These are phyloP conservation scores for Heliothis peltigera DNA, from an alignment of 2,888 invertebrate genomes.

Conservation along the genomic window DNA sequence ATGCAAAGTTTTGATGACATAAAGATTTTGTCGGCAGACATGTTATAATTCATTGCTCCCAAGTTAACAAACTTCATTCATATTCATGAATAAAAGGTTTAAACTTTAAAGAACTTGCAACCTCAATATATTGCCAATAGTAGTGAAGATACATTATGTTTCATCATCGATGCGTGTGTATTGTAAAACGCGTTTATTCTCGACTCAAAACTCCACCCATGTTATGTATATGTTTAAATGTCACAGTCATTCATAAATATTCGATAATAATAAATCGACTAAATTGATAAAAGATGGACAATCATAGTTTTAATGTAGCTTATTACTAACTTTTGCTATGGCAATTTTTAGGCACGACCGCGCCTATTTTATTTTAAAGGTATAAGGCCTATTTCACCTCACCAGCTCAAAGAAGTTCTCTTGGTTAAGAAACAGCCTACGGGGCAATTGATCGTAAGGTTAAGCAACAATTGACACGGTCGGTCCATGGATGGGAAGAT, in stretches of 20 bases:
- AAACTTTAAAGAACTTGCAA: conserved; percentile 2
- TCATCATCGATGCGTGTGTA: conserved; percentile 50
- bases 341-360: no score
- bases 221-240: conserved; percentile 53
- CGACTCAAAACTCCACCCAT: conserved; percentile 53
- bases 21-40: no score
- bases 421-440: no score
- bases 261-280: conserved; percentile 38
- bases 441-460: no score
- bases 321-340: not conserved
- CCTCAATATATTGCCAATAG: conserved; percentile 14
- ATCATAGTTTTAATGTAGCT: conserved; percentile 5
- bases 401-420: no score
- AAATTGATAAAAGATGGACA: conserved; percentile 9
- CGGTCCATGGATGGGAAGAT: no score
- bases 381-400: no score
- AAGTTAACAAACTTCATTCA: not conserved
- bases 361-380: no score
- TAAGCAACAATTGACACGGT: no score
- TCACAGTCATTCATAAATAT: conserved; percentile 48
- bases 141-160: conserved; percentile 32
- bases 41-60: not conserved
- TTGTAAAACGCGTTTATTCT: conserved; percentile 55
- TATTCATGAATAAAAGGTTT: conserved; percentile 15
- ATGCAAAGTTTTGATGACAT: no score